These are phyloP conservation scores for Ormyrus pomaceus DNA, from an alignment of 2,888 invertebrate genomes.

Conservation along the genomic window DNA sequence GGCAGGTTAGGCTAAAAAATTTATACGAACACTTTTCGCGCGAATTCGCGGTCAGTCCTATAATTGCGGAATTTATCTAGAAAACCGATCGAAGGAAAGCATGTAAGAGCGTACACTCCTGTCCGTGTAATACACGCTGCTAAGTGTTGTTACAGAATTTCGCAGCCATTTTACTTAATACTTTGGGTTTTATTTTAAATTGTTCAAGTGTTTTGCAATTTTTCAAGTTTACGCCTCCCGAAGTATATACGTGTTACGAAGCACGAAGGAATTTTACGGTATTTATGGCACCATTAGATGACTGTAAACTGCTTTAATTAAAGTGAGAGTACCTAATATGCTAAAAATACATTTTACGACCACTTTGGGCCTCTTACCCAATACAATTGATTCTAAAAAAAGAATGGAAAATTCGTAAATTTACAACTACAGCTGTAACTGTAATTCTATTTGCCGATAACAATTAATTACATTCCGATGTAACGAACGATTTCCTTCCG, in stretches of 20 bases:
- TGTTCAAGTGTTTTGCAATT: not conserved
- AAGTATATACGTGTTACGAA: no score
- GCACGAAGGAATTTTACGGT: not conserved
- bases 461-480: no score
- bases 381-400: no score
- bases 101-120: not conserved
- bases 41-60: not conserved
- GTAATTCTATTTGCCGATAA: no score
- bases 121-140: not conserved
- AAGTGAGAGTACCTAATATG: not conserved
- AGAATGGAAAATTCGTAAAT: no score
- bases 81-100: conserved; percentile 7
- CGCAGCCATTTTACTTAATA: not conserved
- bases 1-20: not conserved
- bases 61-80: conserved; percentile 1
- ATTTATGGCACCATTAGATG: conserved; percentile 1
- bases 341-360: no score
- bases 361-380: no score
- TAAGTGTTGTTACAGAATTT: not conserved
- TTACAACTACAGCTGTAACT: no score
- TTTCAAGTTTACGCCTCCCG: not conserved
- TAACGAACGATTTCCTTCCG: no score
- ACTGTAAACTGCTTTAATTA: conserved; percentile 4
- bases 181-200: not conserved
- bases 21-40: not conserved